Conservation (phyloP, 2,113 vertebrate species). For the Gulo gulo region DNA sequence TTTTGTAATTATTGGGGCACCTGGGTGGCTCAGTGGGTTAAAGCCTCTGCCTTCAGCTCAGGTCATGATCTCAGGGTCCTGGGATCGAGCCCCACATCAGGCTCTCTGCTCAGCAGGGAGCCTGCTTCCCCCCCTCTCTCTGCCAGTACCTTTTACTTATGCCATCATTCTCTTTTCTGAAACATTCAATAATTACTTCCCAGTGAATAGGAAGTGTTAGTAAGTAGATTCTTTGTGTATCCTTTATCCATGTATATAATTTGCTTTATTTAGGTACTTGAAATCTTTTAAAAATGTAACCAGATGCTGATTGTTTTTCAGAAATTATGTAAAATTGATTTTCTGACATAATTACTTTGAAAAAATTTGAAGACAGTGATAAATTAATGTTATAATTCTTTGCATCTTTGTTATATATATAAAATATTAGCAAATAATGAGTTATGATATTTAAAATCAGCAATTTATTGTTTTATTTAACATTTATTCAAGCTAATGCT, state of each 20-base stretch:
- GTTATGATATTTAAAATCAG: slow-evolving; percentile 26
- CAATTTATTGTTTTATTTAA: background rate
- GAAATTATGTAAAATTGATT: slow-evolving; percentile 37
- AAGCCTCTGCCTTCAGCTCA: too few species aligned
- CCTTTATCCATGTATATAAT: background rate
- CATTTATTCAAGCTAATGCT: background rate
- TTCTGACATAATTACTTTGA: background rate
- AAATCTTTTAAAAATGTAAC: slow-evolving; percentile 24
- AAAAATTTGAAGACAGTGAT: background rate
- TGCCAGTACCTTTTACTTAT: background rate
- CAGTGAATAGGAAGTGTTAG: background rate
- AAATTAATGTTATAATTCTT: background rate
- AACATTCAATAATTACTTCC: background rate
- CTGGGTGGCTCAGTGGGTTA: too few species aligned
- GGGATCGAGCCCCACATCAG: too few species aligned
- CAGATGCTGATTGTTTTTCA: background rate
- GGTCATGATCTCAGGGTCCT: too few species aligned
- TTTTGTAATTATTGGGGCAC: background rate
- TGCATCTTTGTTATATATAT: background rate
- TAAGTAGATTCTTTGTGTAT: background rate
- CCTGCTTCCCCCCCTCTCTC: too few species aligned
- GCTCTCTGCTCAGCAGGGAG: too few species aligned
- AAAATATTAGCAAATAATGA: slow-evolving; percentile 34
- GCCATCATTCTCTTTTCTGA: background rate
- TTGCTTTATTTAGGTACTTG: background rate